These are phyloP conservation scores for Pomacea canaliculata DNA, from an alignment of 2,888 invertebrate genomes.

Conservation along the genomic window DNA sequence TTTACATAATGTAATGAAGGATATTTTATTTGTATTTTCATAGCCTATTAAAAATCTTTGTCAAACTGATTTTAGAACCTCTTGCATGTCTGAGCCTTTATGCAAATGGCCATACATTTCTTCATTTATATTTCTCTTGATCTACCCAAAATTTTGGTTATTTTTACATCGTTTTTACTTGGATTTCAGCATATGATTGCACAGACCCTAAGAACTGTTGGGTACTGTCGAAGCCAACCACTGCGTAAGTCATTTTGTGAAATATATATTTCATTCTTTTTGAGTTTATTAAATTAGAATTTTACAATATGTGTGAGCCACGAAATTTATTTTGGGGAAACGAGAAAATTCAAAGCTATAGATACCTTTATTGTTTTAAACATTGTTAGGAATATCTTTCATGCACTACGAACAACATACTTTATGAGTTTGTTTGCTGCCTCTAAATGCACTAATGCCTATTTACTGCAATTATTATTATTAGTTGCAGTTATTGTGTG, in stretches of 20 bases:
- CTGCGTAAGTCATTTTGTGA: slow-evolving; percentile 64
- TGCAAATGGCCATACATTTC: too few relatives aligned
- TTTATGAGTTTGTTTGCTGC: too few relatives aligned
- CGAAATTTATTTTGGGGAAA: background rate
- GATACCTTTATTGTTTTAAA: too few relatives aligned
- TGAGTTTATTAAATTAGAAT: background rate
- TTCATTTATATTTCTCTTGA: background rate
- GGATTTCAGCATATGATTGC: slow-evolving; percentile 82
- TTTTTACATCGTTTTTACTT: slow-evolving; percentile 10
- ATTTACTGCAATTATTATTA: too few relatives aligned
- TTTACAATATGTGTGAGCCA: background rate
- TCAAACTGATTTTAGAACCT: background rate
- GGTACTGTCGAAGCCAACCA: slow-evolving; percentile 81
- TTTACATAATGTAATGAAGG: background rate
- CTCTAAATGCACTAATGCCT: too few relatives aligned
- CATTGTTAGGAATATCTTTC: too few relatives aligned
- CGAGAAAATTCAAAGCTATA: too few relatives aligned
- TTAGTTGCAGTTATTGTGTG: too few relatives aligned
- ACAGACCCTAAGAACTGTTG: slow-evolving; percentile 82
- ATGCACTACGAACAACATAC: too few relatives aligned
- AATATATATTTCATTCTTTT: background rate
- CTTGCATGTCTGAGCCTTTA: background rate
- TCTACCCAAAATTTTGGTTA: background rate
- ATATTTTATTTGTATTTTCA: background rate
- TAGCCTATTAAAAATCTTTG: background rate